Evolutionary conservation across 2,797 vertebrate species (phyloP).

Genomic region (Sciurus vulgaris): DNA sequence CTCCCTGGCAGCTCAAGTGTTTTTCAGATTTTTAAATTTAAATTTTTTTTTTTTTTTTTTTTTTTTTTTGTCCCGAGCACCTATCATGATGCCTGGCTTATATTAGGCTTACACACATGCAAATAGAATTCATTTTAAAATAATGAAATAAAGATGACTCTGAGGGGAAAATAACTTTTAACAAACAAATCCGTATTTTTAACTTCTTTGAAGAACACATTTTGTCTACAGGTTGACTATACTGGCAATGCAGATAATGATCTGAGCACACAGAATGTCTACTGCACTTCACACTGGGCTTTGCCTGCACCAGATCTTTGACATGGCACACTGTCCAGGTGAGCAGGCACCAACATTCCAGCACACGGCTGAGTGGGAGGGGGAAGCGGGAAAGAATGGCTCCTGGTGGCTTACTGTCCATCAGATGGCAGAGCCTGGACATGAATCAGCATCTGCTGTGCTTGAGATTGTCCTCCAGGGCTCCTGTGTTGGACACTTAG

Average conservation of each 20-base stretch:
- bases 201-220: not conserved
- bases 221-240: not conserved
- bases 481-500: not conserved
- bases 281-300: no score
- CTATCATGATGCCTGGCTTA: not conserved
- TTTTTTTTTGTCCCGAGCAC: not conserved
- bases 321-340: not conserved
- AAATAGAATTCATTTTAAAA: not conserved
- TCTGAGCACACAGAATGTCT: not conserved
- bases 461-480: no score
- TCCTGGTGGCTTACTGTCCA: rapidly evolving
- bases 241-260: not conserved
- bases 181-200: not conserved
- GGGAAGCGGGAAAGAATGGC: not conserved
- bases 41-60: not conserved
- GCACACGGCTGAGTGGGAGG: not conserved
- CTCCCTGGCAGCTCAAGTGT: not conserved
- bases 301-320: rapidly evolving
- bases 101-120: not conserved
- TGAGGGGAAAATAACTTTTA: not conserved
- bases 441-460: not conserved
- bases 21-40: not conserved
- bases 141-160: not conserved
- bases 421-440: rapidly evolving
- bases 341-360: no score